Conservation (phyloP, 2,113 vertebrate genomes). For the Setophaga petechia region DNA sequence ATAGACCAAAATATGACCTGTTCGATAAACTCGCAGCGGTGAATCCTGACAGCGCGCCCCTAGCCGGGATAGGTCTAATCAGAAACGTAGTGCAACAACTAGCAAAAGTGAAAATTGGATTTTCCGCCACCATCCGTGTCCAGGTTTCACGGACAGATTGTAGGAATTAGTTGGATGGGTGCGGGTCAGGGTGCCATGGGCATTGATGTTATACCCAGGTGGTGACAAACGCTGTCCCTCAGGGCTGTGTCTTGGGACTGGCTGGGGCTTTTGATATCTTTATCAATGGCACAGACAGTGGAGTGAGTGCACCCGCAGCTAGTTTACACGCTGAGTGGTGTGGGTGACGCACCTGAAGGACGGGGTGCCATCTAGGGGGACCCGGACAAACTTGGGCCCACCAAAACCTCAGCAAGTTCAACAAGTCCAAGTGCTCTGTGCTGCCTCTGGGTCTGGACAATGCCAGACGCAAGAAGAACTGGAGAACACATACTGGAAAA, state of each 20-base stretch:
- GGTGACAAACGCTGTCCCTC: neutral
- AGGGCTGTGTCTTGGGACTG: too few relatives aligned
- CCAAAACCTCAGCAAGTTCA: neutral
- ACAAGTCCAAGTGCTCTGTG: neutral
- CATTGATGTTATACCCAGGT: rapidly evolving
- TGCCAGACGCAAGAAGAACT: neutral
- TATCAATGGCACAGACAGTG: neutral
- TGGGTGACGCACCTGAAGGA: neutral
- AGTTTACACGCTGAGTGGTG: too few relatives aligned
- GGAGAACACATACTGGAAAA: neutral
- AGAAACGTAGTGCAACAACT: rapidly evolving
- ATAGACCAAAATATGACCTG: neutral
- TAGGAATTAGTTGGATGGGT: rapidly evolving
- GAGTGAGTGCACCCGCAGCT: neutral
- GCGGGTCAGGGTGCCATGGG: rapidly evolving
- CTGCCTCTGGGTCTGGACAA: neutral
- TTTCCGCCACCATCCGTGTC: rapidly evolving
- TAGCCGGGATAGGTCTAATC: rapidly evolving
- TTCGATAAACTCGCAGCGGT: too few relatives aligned
- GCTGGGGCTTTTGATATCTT: too few relatives aligned
- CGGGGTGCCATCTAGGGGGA: neutral
- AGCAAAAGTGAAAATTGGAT: rapidly evolving
- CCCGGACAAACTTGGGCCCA: neutral
- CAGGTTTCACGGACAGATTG: rapidly evolving
- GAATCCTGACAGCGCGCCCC: too few relatives aligned